Base-by-base conservation (phyloP, 2,797 vertebrate species). In the Mormyrops boulengeri region DNA sequence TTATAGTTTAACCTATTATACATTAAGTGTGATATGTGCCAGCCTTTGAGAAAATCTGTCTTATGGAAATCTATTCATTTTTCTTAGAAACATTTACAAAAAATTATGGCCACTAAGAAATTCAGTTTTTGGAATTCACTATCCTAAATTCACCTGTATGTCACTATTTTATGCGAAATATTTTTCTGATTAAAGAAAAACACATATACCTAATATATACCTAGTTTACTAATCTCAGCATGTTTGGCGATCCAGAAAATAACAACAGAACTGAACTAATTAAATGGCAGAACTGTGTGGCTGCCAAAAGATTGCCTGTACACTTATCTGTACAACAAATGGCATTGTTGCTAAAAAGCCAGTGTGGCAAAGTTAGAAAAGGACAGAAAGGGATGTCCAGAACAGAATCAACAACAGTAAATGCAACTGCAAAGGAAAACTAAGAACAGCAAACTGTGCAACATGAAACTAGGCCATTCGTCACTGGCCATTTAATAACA, bases 271-370 rank as follows among this genome's bases (percentile, higher is more conserved):
- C 2, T 50, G 85, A 86, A 85, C 50, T 49, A 49, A 60, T 85
- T 66, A 85, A 89, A 87, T 53, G 19, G 66, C 22, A 53, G 53
- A 77, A 89, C 49, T 87, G 60, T 77, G 69, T 30, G 17, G 47
- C 41, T 77, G 85, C 5, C 49, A 55, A 69, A 41, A 80, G 30
- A 73, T 8, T 22, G 49, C n/a, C 34, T 53, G 85, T 22, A 38
- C 4, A 14, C 85, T 57, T 89, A 77, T 89, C 85, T 73, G 9
- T 38, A 34, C 60, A 44, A 77, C 66, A 77, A 89, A 89, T 57
- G 60, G 60, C 34, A 73, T 22, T 17, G 47, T 30, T 80, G 14
- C 50, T 44, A 66, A 49, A 87, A 47, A 60, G 19, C 89, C 69
- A 49, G 38, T 22, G 53, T 9, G 26, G 50, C 50, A 22, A 89